Evolutionary conservation across 2,113 vertebrate species (phyloP), one percentile per base, ranked within the genome.

Genomic region (Halcyon senegalensis): DNA sequence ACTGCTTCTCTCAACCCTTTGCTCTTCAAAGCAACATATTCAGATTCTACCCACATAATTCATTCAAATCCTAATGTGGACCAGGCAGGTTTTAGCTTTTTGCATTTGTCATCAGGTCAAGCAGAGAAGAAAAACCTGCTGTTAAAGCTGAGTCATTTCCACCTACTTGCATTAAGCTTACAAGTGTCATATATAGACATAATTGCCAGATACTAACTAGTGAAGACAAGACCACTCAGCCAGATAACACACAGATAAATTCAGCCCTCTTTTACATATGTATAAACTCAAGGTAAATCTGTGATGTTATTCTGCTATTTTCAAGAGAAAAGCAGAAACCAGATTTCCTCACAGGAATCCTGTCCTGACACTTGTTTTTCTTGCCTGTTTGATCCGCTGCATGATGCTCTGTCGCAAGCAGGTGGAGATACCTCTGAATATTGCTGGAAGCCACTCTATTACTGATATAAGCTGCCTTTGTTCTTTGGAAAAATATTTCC

Each of bases 81-180:
- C 92, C 76, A 81, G 76, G 68, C 85, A 93, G 82, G 39, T 94
- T 91, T 90, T 93, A 78, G 93, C 73, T 96, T 96, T 88, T 88
- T 84, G 79, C 72, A 33, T 86, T 56, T 96, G 93, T 95, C 94
- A 90, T 93, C 93, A 96, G 93, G 94, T 96, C 94, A 96, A 96
- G 85, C 78, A 89, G 79, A 90, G 92, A 93, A 87, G 91, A 96
- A 94, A 94, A 92, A 82, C 85, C 44, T 84, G 74, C 90, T 91
- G 85, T 92, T 94, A 96, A 94, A 94, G 80, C 72, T 94, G 85
- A 93, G 85, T 89, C 6, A 0, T 68, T 92, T 59, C 94, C 43
- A 6, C 96, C 90, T 94, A 72, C 93, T 90, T 96, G 44, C 0
- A 5, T 90, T 86, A 88, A 46, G 91, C 80, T 88, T 94, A 68